A percentile compares a stretch with the other conserved stretches of the same genome.
Conservation (phyloP, 2,113 vertebrate species). For the Salvelinus sp. region DNA sequence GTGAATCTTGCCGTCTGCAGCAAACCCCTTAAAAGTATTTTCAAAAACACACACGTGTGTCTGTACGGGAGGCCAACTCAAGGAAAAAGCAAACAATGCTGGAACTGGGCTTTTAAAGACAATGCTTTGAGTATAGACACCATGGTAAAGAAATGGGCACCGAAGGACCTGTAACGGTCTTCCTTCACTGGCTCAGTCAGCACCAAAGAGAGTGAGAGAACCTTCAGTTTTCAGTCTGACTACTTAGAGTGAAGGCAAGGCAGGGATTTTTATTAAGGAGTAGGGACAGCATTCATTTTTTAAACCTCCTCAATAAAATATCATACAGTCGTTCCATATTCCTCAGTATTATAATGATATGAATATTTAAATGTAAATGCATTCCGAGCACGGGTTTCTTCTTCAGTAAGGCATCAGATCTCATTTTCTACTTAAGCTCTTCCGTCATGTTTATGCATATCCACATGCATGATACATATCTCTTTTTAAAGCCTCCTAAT, state of each 20-base stretch:
- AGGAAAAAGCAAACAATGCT: background rate
- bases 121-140: background rate
- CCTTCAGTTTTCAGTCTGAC: slow-evolving; percentile 52
- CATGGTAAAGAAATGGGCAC: slow-evolving; percentile 6
- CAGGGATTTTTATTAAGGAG: slow-evolving; percentile 80
- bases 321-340: slow-evolving; percentile 83
- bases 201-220: background rate
- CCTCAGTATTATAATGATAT: slow-evolving; percentile 87
- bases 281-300: slow-evolving; percentile 84
- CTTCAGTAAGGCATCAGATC: slow-evolving; percentile 79
- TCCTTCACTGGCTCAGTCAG: background rate
- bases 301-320: slow-evolving; percentile 86
- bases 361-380: slow-evolving; percentile 87
- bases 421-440: slow-evolving; percentile 84
- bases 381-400: slow-evolving; percentile 73
- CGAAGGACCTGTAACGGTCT: slow-evolving; percentile 45
- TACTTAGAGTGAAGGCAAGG: slow-evolving; percentile 62
- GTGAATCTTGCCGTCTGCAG: background rate
- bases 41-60: slow-evolving; percentile 16
- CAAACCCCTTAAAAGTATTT: slow-evolving; percentile 4
- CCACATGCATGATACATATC: slow-evolving; percentile 82
- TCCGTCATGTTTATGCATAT: slow-evolving; percentile 84
- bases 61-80: background rate
- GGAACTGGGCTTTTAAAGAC: background rate
- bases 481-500: slow-evolving; percentile 74